A percentile compares a stretch with the other conserved stretches of the same genome.
These are phyloP conservation scores for Scaptomyza polygonia DNA, from an alignment of 2,888 invertebrate genomes.

Conservation along the genomic window DNA sequence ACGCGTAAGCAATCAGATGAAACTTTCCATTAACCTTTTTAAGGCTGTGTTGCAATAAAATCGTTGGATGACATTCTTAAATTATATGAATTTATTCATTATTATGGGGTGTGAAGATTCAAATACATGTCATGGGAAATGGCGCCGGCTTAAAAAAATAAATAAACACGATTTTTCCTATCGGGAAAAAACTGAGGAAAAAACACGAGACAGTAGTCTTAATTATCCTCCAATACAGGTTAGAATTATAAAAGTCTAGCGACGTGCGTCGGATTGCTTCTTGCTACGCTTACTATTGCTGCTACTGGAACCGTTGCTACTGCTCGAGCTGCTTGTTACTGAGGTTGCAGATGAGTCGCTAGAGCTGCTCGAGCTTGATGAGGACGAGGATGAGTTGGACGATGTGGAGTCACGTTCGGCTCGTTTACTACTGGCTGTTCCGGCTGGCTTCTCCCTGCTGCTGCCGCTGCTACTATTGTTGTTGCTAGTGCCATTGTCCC, in stretches of 20 bases:
- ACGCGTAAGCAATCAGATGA: slow-evolving; percentile 60
- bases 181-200: slow-evolving; percentile 5
- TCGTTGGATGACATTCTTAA: slow-evolving; percentile 50
- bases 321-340: slow-evolving; percentile 64
- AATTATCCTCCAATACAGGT: slow-evolving; percentile 22
- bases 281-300: slow-evolving; percentile 47
- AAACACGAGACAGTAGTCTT: slow-evolving; percentile 30
- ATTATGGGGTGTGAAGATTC: slow-evolving; percentile 40
- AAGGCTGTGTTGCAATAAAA: slow-evolving; percentile 46
- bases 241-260: slow-evolving; percentile 18
- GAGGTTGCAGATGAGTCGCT: slow-evolving; percentile 57
- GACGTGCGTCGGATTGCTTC: slow-evolving; percentile 54
- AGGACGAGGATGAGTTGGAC: slow-evolving; percentile 75
- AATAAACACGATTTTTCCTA: slow-evolving; percentile 57
- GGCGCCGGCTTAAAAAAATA: slow-evolving; percentile 63
- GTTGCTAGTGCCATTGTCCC: slow-evolving; percentile 42
- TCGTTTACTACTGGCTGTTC: slow-evolving; percentile 50
- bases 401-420: slow-evolving; percentile 71
- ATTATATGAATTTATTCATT: slow-evolving; percentile 60
- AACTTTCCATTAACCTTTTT: slow-evolving; percentile 52
- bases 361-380: slow-evolving; percentile 70
- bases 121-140: slow-evolving; percentile 56
- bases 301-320: slow-evolving; percentile 49
- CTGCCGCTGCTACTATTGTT: slow-evolving; percentile 28
- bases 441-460: slow-evolving; percentile 34